Evolutionary conservation across 2,113 vertebrate genomes (phyloP), one percentile per base, ranked within the genome.

Genomic region (Bufo gargarizans): DNA sequence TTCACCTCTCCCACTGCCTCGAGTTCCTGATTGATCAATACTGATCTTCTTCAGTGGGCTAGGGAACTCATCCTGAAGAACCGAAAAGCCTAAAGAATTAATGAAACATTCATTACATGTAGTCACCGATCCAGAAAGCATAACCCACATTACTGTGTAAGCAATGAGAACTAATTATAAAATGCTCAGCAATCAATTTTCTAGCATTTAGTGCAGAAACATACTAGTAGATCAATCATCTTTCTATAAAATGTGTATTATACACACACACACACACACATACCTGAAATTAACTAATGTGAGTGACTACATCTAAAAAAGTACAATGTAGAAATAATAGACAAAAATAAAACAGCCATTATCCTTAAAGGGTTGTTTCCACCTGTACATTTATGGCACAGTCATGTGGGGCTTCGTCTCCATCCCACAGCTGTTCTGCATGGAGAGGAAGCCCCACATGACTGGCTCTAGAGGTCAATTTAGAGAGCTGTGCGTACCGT

Each of bases 31-130:
- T 0, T 93, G 95, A 4, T 95, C 92, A 4, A 92, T 92, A 7
- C 94, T 91, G 77, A 89, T 90, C 86, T 92, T 93, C 8, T 90
- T 91, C 53, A 92, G 94, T 1, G 96, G 93, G 55, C 94, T 95
- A 90, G 94, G 95, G 4, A 97, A 92, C 85, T 99, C 98, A 86
- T 99, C 97, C 14, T 95, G 97, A 82, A 99, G 95, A 1, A 94
- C 95, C 82, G 97, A 97, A 92, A 99, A 99, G 56, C 97, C 97
- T 96, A 72, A 14, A 88, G 9, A 91, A 83, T 11, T 88, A 84
- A 85, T 0, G 11, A 88, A 10, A 82, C 72, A 50, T 78, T 79
- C 12, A 76, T 14, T 72, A 56, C 77, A 45, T 56, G 11, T 11
- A 71, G 11, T 71, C 6, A 16, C 67, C 14, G 14, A 11, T 71